phyloP scores from a whole-genome alignment of 1,140 invertebrate species.

The Pectinophora gossypiella region DNA sequence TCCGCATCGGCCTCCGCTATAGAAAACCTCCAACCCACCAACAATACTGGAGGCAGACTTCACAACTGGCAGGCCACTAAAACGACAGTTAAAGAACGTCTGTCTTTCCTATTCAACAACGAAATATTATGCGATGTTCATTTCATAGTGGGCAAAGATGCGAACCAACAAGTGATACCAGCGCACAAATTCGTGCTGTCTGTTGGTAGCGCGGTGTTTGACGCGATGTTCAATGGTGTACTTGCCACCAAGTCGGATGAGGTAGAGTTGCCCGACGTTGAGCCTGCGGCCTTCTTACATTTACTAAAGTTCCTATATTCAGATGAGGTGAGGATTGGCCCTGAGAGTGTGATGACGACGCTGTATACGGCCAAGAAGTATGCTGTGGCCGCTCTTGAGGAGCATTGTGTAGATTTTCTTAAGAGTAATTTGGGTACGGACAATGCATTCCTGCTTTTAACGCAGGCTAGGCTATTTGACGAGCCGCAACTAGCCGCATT shows the following conservation, averaged over 20 bases:
- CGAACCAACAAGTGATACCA: constrained; percentile 84
- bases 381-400: constrained; percentile 88
- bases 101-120: constrained; percentile 88
- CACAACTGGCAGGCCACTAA: constrained; percentile 84
- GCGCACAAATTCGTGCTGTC: constrained; percentile 91
- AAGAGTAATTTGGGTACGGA: constrained; percentile 87
- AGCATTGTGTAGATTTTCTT: constrained; percentile 90
- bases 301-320: constrained; percentile 87
- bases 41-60: constrained; percentile 56
- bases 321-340: constrained; percentile 90
- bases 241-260: constrained; percentile 81
- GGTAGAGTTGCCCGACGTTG: constrained; percentile 89
- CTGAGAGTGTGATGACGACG: constrained; percentile 92
- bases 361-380: constrained; percentile 93
- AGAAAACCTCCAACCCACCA: constrained; percentile 53
- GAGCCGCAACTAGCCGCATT: constrained; percentile 85
- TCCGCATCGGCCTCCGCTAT: constrained; percentile 55
- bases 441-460: constrained; percentile 91
- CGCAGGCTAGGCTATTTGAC: constrained; percentile 88
- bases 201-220: constrained; percentile 89
- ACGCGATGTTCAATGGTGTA: constrained; percentile 91
- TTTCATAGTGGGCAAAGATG: constrained; percentile 85
- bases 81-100: constrained; percentile 84
- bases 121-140: constrained; percentile 88
- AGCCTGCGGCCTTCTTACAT: constrained; percentile 85